Evolutionary conservation across 1,140 invertebrate species (phyloP), one percentile per base, ranked within the genome.

Genomic region (Caenorhabditis briggsae): DNA sequence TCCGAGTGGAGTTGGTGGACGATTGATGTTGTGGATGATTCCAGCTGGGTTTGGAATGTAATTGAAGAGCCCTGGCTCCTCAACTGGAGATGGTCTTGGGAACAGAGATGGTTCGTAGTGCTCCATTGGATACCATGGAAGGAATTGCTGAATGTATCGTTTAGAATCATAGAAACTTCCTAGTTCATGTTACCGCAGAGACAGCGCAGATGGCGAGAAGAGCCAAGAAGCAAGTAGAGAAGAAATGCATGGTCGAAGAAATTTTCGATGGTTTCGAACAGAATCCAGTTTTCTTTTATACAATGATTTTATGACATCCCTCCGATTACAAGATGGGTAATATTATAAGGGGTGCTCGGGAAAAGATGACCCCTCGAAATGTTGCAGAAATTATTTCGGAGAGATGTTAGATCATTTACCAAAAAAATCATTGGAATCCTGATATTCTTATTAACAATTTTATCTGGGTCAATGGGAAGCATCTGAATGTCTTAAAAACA

Each of bases 101-200:
- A 59, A 59, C 9, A 59, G 5, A 33, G 61, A 65, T 65, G 61
- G 61, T 41, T 65, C 61, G 25, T 65, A 65, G 61, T 65, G 61
- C 9, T 65, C 33, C 23, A 33, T 25, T 16, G 61, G 61, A 65
- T 65, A 65, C 23, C 25, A 65, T 65, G 61, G 61, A 3, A 65
- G 5, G n/a, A 65, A 33, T 41, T 65, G 61, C 61, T 41, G 33
- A 41, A 25, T 59, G 9, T 23, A 25, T 20, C 9, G 16, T 2
- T 20, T 33, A 5, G 8, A 9, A n/a, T n/a, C 2, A 8, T n/a
- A n/a, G 5, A 58, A 33, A 58, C 20, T 18, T n/a, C 9, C 0
- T n/a, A 5, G 20, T 20, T 33, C 1, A n/a, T 20, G 20, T 58
- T 33, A 65, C 61, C 23, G 61, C 61, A 14, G 61, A 65, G 12